These are phyloP conservation scores for Crotophaga sulcirostris DNA, from an alignment of 2,113 vertebrate genomes.

Conservation along the genomic window DNA sequence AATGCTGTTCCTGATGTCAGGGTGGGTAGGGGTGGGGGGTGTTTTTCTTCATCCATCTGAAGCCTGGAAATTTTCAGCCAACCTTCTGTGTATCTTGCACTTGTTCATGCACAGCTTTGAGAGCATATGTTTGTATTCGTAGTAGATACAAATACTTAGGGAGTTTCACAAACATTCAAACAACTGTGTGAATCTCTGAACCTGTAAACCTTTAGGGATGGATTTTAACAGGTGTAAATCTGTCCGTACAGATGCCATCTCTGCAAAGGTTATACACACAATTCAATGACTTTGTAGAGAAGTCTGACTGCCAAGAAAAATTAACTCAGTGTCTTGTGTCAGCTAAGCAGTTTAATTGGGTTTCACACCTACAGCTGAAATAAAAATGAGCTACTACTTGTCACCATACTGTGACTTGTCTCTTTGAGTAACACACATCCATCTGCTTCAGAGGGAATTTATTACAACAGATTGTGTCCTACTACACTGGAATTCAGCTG, in stretches of 20 bases:
- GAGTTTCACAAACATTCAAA: neutral
- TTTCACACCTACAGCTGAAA: conserved; percentile 25
- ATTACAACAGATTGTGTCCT: neutral
- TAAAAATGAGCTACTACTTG: conserved; percentile 28
- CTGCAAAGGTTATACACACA: neutral
- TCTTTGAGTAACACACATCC: neutral
- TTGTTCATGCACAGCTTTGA: conserved; percentile 15
- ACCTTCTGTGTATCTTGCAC: neutral
- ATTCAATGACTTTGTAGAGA: neutral
- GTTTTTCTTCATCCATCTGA: neutral
- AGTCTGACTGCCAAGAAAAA: conserved; percentile 23
- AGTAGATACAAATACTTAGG: neutral
- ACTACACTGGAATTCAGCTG: neutral
- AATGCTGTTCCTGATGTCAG: neutral
- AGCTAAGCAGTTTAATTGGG: conserved; percentile 30
- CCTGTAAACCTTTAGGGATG: neutral
- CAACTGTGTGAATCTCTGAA: neutral
- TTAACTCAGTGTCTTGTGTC: neutral
- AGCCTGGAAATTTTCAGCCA: neutral
- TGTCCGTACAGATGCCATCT: neutral
- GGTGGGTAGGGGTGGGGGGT: neutral
- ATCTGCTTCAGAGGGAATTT: neutral
- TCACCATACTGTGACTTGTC: neutral
- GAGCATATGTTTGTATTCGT: conserved; percentile 13
- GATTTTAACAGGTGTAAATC: conserved; percentile 18